These are phyloP conservation scores for Cynaeus angustus DNA, from an alignment of 2,888 invertebrate species.

Conservation along the genomic window DNA sequence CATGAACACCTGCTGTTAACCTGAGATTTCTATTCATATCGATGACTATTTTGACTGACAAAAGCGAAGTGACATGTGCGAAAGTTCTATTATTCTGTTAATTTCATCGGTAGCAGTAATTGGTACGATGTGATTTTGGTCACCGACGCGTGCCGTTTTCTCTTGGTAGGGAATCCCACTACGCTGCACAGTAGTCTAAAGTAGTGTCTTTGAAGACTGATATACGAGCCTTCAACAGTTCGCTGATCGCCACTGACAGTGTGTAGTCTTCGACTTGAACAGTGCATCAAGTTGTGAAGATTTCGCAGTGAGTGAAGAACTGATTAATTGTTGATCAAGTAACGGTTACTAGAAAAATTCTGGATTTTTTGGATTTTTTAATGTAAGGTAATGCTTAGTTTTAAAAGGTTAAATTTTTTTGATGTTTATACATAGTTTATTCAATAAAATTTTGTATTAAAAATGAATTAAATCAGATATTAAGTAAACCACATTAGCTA, in stretches of 20 bases:
- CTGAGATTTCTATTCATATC: slow-evolving; percentile 8
- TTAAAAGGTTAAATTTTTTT: too few relatives aligned
- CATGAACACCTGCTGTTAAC: neutral
- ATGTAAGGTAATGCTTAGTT: too few relatives aligned
- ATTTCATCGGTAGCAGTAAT: too few relatives aligned
- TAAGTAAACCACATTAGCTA: too few relatives aligned
- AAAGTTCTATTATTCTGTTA: slow-evolving; percentile 23
- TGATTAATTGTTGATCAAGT: too few relatives aligned
- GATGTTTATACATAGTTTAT: too few relatives aligned
- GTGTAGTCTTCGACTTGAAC: slow-evolving; percentile 39
- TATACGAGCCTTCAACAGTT: slow-evolving; percentile 35
- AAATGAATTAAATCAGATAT: too few relatives aligned
- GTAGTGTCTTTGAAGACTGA: slow-evolving; percentile 19
- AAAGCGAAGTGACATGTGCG: slow-evolving; percentile 38
- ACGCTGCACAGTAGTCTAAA: neutral
- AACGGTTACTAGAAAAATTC: neutral
- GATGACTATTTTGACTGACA: neutral
- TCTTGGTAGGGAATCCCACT: slow-evolving; percentile 29
- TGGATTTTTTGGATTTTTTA: slow-evolving; percentile 12
- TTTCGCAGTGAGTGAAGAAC: slow-evolving; percentile 17
- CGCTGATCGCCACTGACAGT: slow-evolving; percentile 24
- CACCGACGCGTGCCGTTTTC: slow-evolving; percentile 36
- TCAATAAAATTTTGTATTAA: too few relatives aligned
- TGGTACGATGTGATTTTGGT: slow-evolving; percentile 8
- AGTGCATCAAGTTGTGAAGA: slow-evolving; percentile 19